Evolutionary conservation across 2,888 invertebrate genomes (phyloP), one percentile per base, ranked within the genome.

Genomic region (Pollenia labialis): DNA sequence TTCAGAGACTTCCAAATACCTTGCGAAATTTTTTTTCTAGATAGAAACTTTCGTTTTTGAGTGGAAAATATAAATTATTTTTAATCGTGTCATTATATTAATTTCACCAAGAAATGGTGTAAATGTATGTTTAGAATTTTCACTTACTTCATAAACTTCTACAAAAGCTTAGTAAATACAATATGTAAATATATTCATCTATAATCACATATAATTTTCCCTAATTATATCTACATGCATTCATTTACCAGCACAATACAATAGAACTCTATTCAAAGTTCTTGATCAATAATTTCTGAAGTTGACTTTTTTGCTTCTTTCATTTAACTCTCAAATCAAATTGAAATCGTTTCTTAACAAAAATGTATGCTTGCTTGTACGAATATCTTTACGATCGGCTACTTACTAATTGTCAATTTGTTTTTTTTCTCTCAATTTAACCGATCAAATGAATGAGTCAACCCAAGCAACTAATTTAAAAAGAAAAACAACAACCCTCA

Each of bases 401-500:
- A 44, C 44, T 80, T 50, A 62, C 79, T 69, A 80, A 85, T 85
- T 80, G 84, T 54, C 54, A 85, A 80, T 79, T 79, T 44, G 60
- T 23, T 60, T 79, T 48, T 60, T 79, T 48, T 23, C 2, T 48
- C 48, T 48, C 52, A 68, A 60, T 75, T 9, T 52, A 71, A 8
- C 74, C 66, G 18, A 46, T 32, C 54, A 23, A 68, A 64, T 6
- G 44, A 44, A 76, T 76, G 79, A 79, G 16, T 82, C 75, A 64
- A 50, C 54, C 40, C n/a, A 52, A 9, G 6, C 60, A 74, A 52
- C 32, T 52, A 52, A 81, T 74, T 84, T 11, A 12, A 52, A 50
- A 16, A 1, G 12, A 72, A 52, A 46, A 82, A 82, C 23, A 74
- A 71, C 72, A 81, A 77, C 84, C 84, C 84, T 81, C 87, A 81